Evolutionary conservation across 2,797 vertebrate species (phyloP).

Genomic region (Choloepus didactylus): DNA sequence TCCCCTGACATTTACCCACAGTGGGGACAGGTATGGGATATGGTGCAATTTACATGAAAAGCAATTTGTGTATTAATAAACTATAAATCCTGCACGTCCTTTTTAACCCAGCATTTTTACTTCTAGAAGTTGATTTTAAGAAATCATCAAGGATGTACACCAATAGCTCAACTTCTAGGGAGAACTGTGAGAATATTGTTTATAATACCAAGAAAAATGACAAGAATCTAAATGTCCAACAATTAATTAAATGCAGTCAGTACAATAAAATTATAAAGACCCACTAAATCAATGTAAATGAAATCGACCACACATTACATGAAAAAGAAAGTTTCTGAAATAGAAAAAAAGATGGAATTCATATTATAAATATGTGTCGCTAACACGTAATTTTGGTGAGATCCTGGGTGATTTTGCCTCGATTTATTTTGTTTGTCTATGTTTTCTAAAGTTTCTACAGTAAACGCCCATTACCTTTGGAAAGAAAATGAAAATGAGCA

Average conservation of each 20-base stretch:
- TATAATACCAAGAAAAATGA: conserved; percentile 33
- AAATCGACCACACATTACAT: neutral
- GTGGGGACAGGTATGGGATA: neutral
- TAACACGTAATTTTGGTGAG: neutral
- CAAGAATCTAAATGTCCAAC: neutral
- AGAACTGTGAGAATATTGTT: conserved; percentile 31
- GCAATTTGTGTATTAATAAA: neutral
- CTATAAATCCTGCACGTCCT: neutral
- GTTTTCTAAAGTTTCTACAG: conserved; percentile 10
- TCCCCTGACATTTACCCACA: neutral
- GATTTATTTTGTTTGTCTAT: conserved; percentile 19
- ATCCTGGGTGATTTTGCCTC: neutral
- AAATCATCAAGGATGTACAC: neutral
- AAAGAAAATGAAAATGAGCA: conserved; percentile 37
- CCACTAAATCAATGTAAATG: neutral
- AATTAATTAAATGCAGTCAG: conserved; percentile 1
- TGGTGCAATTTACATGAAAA: neutral
- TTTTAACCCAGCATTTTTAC: neutral
- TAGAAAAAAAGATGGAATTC: neutral
- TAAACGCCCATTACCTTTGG: neutral
- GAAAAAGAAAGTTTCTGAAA: neutral
- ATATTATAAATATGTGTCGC: neutral
- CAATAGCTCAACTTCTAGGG: neutral
- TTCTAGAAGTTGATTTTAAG: conserved; percentile 57
- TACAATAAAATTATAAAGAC: neutral